Base-by-base conservation (phyloP, 2,888 invertebrate genomes). In the Latrodectus hesperus region DNA sequence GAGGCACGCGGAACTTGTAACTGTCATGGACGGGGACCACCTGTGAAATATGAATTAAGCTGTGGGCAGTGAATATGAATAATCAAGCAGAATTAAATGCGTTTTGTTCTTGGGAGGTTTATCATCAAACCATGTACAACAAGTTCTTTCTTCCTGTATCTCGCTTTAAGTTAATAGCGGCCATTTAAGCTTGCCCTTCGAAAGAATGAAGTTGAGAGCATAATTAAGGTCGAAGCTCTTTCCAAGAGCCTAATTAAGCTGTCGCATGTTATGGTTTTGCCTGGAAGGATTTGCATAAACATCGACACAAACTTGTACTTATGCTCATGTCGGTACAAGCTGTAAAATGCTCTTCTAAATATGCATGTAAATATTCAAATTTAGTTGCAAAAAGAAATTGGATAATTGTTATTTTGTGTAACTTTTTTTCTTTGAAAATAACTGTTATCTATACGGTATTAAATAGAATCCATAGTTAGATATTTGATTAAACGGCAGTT, bases 171-270 rank as follows among this genome's bases (percentile, higher is more conserved):
- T 60, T 60, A 60, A 60, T 60, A 60, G 60, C 60, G 10, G 60
- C 60, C 60, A 60, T 60, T 60, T 60, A 16, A 60, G 12, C n/a
- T n/a, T 60, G 60, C 60, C n/a, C 12, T 16, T 16, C 12, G 11
- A 60, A 60, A 60, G 60, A 9, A 6, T 16, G 8, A 60, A n/a
- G 60, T 60, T 60, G 60, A 60, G n/a, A 60, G 60, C 60, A 60
- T 60, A 60, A 60, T 60, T 60, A 60, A 60, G 60, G 60, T 60
- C 60, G 60, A 60, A 60, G 60, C 60, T 60, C 60, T 60, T 60
- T 38, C 14, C n/a, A 60, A 60, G 60, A 16, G 60, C 60, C 60
- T 60, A 60, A 60, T 60, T 60, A 60, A 60, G 60, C 60, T 60
- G 60, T 60, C 60, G 12, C n/a, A 60, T 16, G 60, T 60, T 60